Evolutionary conservation across 2,797 vertebrate species (phyloP).

Genomic region (Ptychadena robeensis): DNA sequence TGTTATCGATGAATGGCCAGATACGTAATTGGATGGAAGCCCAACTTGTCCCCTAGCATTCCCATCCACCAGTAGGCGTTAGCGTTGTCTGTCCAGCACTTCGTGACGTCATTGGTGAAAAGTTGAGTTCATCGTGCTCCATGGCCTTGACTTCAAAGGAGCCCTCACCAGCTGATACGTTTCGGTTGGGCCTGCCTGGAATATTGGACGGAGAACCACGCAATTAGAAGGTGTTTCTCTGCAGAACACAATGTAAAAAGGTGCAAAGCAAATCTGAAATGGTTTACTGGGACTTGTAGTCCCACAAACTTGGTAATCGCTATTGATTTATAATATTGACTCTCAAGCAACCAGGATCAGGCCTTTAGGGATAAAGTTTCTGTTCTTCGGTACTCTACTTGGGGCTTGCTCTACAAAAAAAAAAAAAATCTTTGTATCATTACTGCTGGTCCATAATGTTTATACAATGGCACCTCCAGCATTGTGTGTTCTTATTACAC

Average conservation of each 20-base stretch:
- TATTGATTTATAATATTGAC: too few relatives aligned
- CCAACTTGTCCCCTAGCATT: slow-evolving; percentile 80
- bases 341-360: too few relatives aligned
- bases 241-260: too few relatives aligned
- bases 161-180: slow-evolving; percentile 82
- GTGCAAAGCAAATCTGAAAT: too few relatives aligned
- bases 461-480: not conserved
- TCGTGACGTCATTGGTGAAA: slow-evolving; percentile 84
- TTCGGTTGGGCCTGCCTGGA: slow-evolving; percentile 65
- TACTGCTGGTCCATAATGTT: too few relatives aligned
- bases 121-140: slow-evolving; percentile 88
- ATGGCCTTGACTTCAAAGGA: slow-evolving; percentile 84
- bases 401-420: too few relatives aligned
- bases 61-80: slow-evolving; percentile 91
- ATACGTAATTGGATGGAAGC: slow-evolving; percentile 90
- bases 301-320: too few relatives aligned
- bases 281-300: too few relatives aligned
- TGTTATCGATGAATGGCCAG: slow-evolving; percentile 71
- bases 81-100: slow-evolving; percentile 87
- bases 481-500: too few relatives aligned
- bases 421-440: too few relatives aligned
- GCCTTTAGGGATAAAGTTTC: too few relatives aligned
- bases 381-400: too few relatives aligned
- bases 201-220: slow-evolving; percentile 6
- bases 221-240: not conserved